Evolutionary conservation across 2,888 invertebrate genomes (phyloP).

Genomic region (Noctua janthina): DNA sequence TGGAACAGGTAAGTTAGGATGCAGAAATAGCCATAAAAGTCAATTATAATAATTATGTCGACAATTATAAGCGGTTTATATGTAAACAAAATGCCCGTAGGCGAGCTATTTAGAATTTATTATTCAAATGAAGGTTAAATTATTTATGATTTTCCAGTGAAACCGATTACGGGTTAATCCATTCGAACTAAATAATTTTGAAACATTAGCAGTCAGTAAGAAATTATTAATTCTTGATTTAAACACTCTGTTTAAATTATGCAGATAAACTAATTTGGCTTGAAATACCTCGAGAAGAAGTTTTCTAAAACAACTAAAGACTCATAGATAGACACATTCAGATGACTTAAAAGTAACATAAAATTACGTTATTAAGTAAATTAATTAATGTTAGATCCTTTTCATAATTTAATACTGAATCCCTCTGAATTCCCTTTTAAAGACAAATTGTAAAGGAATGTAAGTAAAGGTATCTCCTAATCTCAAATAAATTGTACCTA

Average conservation of each 20-base stretch:
- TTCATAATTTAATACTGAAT: constrained; percentile 64
- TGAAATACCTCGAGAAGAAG: not conserved
- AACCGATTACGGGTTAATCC: constrained; percentile 30
- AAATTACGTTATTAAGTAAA: constrained; percentile 47
- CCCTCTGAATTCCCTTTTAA: constrained; percentile 58
- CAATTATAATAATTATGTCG: not conserved
- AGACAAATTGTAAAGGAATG: constrained; percentile 61
- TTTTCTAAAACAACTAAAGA: not conserved
- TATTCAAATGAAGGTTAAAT: constrained; percentile 20
- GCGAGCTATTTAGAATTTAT: constrained; percentile 1
- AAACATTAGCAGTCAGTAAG: constrained; percentile 6
- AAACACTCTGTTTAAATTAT: constrained; percentile 1
- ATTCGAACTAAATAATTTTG: constrained; percentile 14
- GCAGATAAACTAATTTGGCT: not conserved
- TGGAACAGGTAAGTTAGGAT: constrained; percentile 4
- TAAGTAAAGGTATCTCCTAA: constrained; percentile 30
- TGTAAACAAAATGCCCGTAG: constrained; percentile 3
- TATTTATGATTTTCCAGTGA: constrained; percentile 23
- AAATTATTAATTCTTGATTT: constrained; percentile 1
- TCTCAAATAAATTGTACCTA: constrained; percentile 63
- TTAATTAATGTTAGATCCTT: constrained; percentile 72
- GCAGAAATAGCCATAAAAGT: constrained; percentile 4
- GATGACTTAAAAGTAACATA: constrained; percentile 20
- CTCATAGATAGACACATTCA: constrained; percentile 9
- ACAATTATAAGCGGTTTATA: constrained; percentile 1